Conservation (phyloP, 2,797 vertebrate species). For the Hafferia zeledoni region DNA sequence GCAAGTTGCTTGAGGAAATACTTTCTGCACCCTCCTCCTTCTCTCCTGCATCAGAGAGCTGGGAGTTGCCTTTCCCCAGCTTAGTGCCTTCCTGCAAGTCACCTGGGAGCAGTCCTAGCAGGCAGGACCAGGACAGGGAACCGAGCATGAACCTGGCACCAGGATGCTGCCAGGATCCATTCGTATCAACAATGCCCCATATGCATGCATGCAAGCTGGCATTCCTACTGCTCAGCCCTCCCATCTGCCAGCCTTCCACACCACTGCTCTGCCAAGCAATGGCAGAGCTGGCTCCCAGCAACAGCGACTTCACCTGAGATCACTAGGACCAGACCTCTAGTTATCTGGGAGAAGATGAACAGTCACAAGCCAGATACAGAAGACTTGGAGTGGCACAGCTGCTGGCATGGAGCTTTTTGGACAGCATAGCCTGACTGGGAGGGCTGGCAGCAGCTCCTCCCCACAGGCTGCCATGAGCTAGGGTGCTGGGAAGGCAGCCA, state of each 20-base stretch:
- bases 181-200: neutral
- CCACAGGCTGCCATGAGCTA: neutral
- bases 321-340: neutral
- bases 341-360: neutral
- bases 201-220: neutral
- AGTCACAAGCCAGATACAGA: neutral
- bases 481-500: neutral
- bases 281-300: neutral
- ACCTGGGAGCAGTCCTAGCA: neutral
- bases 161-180: neutral
- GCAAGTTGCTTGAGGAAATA: neutral
- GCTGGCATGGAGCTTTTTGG: neutral
- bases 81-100: accelerated
- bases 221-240: neutral
- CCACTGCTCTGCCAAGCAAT: neutral
- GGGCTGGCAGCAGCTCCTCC: neutral
- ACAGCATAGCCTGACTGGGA: neutral
- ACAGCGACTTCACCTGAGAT: neutral
- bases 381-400: neutral
- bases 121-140: neutral
- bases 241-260: neutral
- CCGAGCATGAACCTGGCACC: neutral
- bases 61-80: neutral
- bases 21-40: neutral
- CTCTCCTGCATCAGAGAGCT: neutral